phyloP scores from a whole-genome alignment of 2,797 vertebrate species.

The Natrix natrix region DNA sequence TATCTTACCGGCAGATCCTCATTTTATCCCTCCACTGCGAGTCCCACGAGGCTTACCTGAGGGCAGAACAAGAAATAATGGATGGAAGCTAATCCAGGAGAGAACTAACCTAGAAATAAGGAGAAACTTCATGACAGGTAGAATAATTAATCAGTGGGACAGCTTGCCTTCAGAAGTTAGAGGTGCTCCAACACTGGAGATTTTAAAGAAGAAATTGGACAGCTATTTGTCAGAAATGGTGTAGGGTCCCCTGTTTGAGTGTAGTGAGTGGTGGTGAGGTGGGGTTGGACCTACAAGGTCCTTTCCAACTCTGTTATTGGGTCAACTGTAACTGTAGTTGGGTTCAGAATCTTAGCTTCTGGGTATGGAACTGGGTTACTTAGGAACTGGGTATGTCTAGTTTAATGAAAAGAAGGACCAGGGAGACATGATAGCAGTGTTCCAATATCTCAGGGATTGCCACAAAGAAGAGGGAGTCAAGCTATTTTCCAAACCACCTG shows the following conservation, averaged over 20 bases:
- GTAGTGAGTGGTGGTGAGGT: too few species aligned
- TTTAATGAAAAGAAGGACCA: too few species aligned
- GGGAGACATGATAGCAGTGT: too few species aligned
- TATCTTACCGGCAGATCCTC: not conserved
- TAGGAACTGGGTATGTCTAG: too few species aligned
- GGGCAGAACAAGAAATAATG: not conserved
- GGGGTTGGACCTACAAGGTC: not conserved
- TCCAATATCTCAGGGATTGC: too few species aligned
- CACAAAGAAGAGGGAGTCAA: too few species aligned
- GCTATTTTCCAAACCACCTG: too few species aligned
- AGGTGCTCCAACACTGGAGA: not conserved
- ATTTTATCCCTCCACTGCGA: not conserved
- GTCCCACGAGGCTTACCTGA: not conserved
- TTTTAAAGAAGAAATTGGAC: not conserved
- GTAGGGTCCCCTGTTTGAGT: not conserved
- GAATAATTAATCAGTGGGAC: not conserved
- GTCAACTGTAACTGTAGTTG: not conserved
- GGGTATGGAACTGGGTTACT: too few species aligned
- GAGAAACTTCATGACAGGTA: not conserved
- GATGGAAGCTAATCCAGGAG: not conserved
- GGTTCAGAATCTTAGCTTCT: not conserved
- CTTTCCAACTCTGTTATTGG: not conserved
- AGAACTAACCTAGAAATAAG: not conserved
- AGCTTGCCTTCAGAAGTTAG: not conserved
- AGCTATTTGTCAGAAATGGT: not conserved